These are phyloP conservation scores for Vanessa tameamea DNA, from an alignment of 1,140 invertebrate genomes.

Conservation along the genomic window DNA sequence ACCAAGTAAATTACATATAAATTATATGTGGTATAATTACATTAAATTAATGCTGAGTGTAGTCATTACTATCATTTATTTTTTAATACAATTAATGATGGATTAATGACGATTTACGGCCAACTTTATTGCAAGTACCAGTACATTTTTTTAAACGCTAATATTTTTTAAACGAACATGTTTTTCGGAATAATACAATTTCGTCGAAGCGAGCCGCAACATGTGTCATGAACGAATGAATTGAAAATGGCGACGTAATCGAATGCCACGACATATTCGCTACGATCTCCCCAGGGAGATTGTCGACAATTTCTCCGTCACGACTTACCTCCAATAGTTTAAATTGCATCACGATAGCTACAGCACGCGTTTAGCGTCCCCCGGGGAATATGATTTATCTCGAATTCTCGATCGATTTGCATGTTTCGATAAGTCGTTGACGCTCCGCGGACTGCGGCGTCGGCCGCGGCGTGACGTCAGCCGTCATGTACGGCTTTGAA, in stretches of 20 bases:
- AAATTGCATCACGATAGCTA: constrained; percentile 13
- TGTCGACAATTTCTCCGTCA: constrained; percentile 24
- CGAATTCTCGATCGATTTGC: constrained; percentile 5
- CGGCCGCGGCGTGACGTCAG: background rate
- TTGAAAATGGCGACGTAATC: constrained; percentile 8
- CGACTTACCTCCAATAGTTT: constrained; percentile 14
- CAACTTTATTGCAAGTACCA: too few species aligned
- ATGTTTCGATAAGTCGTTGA: constrained; percentile 1
- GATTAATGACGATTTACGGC: too few species aligned
- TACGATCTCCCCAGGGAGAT: constrained; percentile 7
- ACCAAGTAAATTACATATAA: too few species aligned
- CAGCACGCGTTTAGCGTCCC: constrained; percentile 2
- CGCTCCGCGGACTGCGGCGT: background rate
- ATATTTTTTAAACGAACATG: background rate
- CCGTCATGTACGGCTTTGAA: background rate
- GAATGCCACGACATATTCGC: constrained; percentile 23
- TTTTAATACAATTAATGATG: too few species aligned
- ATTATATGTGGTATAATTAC: too few species aligned
- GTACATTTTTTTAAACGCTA: background rate
- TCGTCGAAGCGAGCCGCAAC: background rate
- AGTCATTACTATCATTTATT: too few species aligned
- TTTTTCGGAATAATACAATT: background rate
- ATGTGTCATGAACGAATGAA: background rate
- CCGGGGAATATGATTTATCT: constrained; percentile 11
- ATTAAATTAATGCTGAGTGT: too few species aligned